Percentiles rank a stretch among this genome's conserved stretches.
Conservation (phyloP, 2,113 vertebrate genomes). For the Thunnus thynnus region DNA sequence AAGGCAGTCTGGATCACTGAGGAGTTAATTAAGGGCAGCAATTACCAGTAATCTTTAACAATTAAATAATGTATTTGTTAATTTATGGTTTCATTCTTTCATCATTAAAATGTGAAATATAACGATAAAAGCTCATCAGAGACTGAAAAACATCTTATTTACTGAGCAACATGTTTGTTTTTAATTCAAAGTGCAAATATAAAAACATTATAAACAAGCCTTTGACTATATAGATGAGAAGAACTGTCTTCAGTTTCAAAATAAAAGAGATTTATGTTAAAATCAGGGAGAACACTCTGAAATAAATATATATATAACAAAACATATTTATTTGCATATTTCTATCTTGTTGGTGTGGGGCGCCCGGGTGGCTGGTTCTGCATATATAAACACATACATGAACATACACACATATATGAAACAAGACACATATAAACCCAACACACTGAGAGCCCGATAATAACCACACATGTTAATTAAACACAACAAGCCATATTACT, state of each 20-base stretch:
- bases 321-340: neutral
- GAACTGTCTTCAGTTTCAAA: too few relatives aligned
- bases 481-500: slow-evolving; percentile 64
- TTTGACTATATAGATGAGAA: too few relatives aligned
- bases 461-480: neutral
- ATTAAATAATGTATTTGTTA: too few relatives aligned
- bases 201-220: too few relatives aligned
- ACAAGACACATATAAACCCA: too few relatives aligned
- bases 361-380: slow-evolving; percentile 36
- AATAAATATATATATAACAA: neutral
- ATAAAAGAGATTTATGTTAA: neutral
- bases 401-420: neutral
- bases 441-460: slow-evolving; percentile 25
- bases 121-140: too few relatives aligned
- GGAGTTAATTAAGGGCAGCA: neutral
- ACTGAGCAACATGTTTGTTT: too few relatives aligned
- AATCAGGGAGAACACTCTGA: neutral
- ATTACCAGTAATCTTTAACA: too few relatives aligned
- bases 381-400: slow-evolving; percentile 26
- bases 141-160: too few relatives aligned
- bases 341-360: neutral
- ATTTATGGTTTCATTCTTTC: too few relatives aligned
- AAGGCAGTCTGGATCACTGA: neutral
- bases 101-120: too few relatives aligned
- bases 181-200: too few relatives aligned